These are phyloP conservation scores for Nemapogon koenigi DNA, from an alignment of 2,888 invertebrate species.

Conservation along the genomic window DNA sequence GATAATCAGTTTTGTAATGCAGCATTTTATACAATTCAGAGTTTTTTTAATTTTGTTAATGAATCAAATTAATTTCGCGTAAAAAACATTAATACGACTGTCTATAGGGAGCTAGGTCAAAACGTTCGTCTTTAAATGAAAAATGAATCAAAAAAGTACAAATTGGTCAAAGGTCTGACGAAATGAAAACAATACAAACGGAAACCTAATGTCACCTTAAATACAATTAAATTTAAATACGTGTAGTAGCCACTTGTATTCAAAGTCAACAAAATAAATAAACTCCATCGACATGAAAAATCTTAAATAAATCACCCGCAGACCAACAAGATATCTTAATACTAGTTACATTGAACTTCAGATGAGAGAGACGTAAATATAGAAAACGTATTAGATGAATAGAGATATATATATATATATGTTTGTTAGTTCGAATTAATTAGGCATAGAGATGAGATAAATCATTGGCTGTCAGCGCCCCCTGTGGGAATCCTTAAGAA, in stretches of 20 bases:
- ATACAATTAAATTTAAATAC: conserved; percentile 10
- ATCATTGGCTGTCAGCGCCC: conserved; percentile 60
- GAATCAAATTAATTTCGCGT: no score
- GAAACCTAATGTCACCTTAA: no score
- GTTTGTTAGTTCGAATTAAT: conserved; percentile 41
- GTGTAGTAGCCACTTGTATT: conserved; percentile 41
- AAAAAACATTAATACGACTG: no score
- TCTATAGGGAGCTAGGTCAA: no score
- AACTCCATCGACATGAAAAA: conserved; percentile 30
- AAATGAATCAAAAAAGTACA: no score
- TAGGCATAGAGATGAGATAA: conserved; percentile 54
- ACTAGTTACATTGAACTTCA: conserved; percentile 37
- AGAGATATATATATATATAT: background rate
- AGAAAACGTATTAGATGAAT: conserved; percentile 2
- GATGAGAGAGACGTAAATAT: conserved; percentile 25
- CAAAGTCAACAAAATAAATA: conserved; percentile 60
- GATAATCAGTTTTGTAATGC: no score
- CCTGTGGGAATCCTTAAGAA: conserved; percentile 60
- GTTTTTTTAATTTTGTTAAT: no score
- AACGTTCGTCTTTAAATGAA: no score
- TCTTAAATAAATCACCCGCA: conserved; percentile 43
- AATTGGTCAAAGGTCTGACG: no score
- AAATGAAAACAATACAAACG: no score
- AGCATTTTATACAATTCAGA: no score
- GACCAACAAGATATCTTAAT: conserved; percentile 53